These are phyloP conservation scores for Phoebastria nigripes DNA, from an alignment of 2,797 vertebrate genomes.

Conservation along the genomic window DNA sequence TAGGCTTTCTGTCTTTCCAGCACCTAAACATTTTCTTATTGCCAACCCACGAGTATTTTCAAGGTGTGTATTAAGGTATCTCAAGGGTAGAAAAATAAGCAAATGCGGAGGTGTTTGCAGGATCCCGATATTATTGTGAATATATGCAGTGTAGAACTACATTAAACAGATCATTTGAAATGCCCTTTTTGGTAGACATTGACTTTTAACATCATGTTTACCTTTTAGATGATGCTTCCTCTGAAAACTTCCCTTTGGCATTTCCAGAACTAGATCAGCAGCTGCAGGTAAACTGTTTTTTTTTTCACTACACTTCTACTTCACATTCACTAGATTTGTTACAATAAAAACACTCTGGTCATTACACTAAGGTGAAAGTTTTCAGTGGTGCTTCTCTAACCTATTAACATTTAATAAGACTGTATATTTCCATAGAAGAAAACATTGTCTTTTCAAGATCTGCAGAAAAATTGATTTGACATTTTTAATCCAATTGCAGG, in stretches of 20 bases:
- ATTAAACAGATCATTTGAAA: not conserved
- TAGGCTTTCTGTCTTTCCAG: not conserved
- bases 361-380: not conserved
- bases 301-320: not conserved
- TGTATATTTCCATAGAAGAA: not conserved
- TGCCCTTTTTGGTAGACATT: not conserved
- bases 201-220: not conserved
- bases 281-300: slow-evolving; percentile 83
- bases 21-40: not conserved
- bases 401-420: not conserved
- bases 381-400: not conserved
- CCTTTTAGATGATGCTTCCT: slow-evolving; percentile 79
- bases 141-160: not conserved
- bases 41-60: not conserved
- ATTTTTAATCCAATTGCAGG: not conserved
- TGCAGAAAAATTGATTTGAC: not conserved
- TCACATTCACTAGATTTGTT: not conserved
- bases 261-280: slow-evolving; percentile 93
- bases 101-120: not conserved
- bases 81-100: not conserved
- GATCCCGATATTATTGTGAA: not conserved
- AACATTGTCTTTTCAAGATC: not conserved
- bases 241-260: slow-evolving; percentile 79
- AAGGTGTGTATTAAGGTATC: not conserved
- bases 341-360: not conserved